Evolutionary conservation across 2,888 invertebrate species (phyloP).

Genomic region (Aphodius sticticus): DNA sequence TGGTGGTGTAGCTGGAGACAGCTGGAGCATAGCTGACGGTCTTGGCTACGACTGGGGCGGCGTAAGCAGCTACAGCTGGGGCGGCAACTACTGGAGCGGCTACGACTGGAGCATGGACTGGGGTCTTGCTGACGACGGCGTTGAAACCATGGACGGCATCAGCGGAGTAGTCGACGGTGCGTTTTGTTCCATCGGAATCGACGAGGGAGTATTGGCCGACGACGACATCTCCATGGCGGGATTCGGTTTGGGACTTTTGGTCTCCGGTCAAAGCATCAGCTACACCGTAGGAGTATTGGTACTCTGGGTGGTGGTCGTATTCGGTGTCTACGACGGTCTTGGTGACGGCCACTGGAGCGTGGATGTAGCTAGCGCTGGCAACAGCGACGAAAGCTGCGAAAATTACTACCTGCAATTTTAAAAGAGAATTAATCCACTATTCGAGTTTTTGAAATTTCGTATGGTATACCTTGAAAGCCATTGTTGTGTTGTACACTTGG

Average conservation of each 20-base stretch:
- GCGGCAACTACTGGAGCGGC: slow-evolving; percentile 43
- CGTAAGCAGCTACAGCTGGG: slow-evolving; percentile 41
- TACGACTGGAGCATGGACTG: slow-evolving; percentile 46
- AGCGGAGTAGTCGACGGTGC: slow-evolving; percentile 69
- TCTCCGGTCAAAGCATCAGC: slow-evolving; percentile 67
- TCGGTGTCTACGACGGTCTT: slow-evolving; percentile 46
- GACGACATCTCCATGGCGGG: slow-evolving; percentile 69
- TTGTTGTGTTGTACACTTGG: neutral
- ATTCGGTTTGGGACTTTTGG: slow-evolving; percentile 68
- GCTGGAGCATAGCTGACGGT: slow-evolving; percentile 48
- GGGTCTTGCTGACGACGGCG: slow-evolving; percentile 64
- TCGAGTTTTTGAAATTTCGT: neutral
- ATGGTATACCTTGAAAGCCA: neutral
- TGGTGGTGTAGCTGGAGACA: slow-evolving; percentile 53
- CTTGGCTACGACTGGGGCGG: slow-evolving; percentile 45
- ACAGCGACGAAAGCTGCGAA: slow-evolving; percentile 36
- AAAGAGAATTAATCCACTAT: neutral
- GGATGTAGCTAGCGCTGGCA: slow-evolving; percentile 31
- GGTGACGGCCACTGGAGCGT: slow-evolving; percentile 27
- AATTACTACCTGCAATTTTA: slow-evolving; percentile 26
- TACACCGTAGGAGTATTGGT: slow-evolving; percentile 67
- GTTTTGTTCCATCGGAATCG: slow-evolving; percentile 69
- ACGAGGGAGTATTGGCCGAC: slow-evolving; percentile 66
- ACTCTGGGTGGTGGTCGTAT: slow-evolving; percentile 61
- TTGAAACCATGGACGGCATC: slow-evolving; percentile 65